These are phyloP conservation scores for Orientallactaga sibirica DNA, from an alignment of 2,797 vertebrate species.

Conservation along the genomic window DNA sequence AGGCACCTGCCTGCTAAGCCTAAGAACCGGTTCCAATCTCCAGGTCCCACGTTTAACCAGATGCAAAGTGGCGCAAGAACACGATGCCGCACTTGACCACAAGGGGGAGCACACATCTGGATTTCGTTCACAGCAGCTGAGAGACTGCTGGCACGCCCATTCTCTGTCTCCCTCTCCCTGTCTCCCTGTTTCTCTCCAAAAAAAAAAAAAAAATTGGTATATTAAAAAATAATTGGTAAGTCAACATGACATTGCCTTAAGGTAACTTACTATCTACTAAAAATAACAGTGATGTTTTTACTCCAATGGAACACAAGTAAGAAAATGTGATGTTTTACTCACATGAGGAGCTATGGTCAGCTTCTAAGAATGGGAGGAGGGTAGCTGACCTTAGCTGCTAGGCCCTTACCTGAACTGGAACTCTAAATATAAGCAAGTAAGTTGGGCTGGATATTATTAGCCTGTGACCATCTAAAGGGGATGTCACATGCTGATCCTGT, in stretches of 20 bases:
- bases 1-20: too few relatives aligned
- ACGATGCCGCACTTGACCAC: too few relatives aligned
- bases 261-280: conserved; percentile 13
- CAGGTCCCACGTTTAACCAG: too few relatives aligned
- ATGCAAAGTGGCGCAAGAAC: too few relatives aligned
- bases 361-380: too few relatives aligned
- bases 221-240: not conserved
- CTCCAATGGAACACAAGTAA: not conserved
- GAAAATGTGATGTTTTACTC: conserved; percentile 15
- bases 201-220: too few relatives aligned
- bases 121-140: too few relatives aligned
- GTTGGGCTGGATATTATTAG: not conserved
- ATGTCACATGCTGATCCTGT: not conserved
- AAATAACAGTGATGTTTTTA: conserved; percentile 12
- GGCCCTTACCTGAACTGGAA: not conserved
- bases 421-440: not conserved
- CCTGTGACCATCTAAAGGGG: not conserved
- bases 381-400: not conserved
- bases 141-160: too few relatives aligned
- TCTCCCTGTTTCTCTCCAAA: too few relatives aligned
- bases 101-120: too few relatives aligned
- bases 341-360: not conserved
- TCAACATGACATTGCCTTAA: not conserved
- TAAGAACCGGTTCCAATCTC: too few relatives aligned
- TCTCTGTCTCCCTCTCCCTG: too few relatives aligned